Base-by-base conservation (phyloP, 2,888 invertebrate genomes). In the Heliconius charithonia region DNA sequence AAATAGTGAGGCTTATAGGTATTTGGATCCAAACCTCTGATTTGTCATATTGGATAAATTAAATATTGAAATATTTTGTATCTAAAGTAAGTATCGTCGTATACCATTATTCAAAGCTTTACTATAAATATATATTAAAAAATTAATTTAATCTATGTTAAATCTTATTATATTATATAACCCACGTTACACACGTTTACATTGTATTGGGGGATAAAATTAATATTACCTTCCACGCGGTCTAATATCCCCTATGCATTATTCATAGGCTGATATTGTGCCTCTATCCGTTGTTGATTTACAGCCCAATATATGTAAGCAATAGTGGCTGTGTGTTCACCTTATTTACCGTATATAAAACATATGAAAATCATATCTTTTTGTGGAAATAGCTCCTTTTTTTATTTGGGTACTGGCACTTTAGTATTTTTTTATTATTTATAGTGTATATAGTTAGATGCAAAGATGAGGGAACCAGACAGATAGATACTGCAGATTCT, bases 241-340 rank as follows among this genome's bases (percentile, higher is more conserved):
- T 72, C 67, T 76, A 73, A 79, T 79, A 76, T 73, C 63, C 62
- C 66, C 27, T 72, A 41, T 76, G 63, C 59, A 79, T 79, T 79
- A 79, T 79, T 77, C 77, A 77, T 77, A 62, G 32, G 16, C 51
- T 67, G 62, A 71, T 67, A 59, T 37, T 76, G 73, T 67, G 72
- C 70, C 76, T 59, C 56, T 65, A 76, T 66, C 76, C 37, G 62
- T 51, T 37, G 25, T 37, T 76, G 76, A 79, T 76, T 72, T 76
- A 79, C 76, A 76, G 32, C 76, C 56, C 27, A 45, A 74, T 63
- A 41, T 74, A 65, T 25, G 45, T 41, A 65, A 65, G 22, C 72
- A 59, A 32, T 59, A 72, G 29, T 72, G 32, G n/a, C 9, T 56
- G 29, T 22, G 32, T 56, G 29, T n/a, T n/a, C 9, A 72, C n/a